Conservation (phyloP, 2,888 invertebrate species). For the Lasiommata megera region DNA sequence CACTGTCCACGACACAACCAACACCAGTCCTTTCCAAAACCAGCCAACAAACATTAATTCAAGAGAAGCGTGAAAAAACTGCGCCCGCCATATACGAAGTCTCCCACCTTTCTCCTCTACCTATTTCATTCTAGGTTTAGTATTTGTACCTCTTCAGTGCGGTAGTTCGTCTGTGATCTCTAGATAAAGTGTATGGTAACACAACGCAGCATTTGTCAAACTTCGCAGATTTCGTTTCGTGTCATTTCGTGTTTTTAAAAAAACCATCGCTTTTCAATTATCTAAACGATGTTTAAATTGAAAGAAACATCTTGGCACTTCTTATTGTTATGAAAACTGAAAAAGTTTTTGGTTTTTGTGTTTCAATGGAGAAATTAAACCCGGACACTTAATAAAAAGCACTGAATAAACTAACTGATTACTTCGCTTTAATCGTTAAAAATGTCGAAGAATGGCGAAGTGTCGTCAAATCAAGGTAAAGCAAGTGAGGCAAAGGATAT, state of each 20-base stretch:
- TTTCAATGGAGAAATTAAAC: conserved; percentile 67
- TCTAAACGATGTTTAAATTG: conserved; percentile 34
- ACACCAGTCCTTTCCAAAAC: no score
- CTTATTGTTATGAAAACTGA: conserved; percentile 51
- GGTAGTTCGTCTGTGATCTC: no score
- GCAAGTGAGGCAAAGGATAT: neutral
- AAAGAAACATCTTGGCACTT: conserved; percentile 29
- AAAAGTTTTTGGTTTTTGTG: conserved; percentile 42
- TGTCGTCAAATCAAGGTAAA: conserved; percentile 84
- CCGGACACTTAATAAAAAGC: conserved; percentile 53
- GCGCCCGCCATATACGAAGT: no score
- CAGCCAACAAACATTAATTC: no score
- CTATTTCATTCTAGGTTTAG: no score
- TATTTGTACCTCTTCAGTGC: no score
- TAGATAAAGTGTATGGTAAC: no score
- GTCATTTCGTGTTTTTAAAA: conserved; percentile 32
- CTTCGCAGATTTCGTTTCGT: conserved; percentile 3
- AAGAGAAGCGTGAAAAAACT: no score
- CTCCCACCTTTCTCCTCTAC: no score
- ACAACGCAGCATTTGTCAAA: conserved; percentile 17
- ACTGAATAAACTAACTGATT: conserved; percentile 46
- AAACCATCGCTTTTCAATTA: conserved; percentile 16
- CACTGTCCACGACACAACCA: no score
- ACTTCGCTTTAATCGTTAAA: conserved; percentile 43
- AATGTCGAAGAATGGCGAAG: conserved; percentile 88